Conservation (phyloP, 2,113 vertebrate genomes). For the Aspiorhynchus laticeps region DNA sequence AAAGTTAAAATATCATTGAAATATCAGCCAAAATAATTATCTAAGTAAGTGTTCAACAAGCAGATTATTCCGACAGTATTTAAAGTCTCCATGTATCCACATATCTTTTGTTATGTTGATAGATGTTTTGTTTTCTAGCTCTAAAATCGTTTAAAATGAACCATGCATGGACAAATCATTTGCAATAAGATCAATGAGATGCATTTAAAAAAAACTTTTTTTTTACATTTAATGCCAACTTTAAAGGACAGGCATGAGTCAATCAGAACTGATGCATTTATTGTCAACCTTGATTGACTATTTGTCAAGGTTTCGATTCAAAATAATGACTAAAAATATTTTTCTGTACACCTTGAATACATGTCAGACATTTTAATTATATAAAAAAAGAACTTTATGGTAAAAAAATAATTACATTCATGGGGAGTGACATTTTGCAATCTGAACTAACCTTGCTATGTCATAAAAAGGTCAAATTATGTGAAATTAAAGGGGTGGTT, state of each 20-base stretch:
- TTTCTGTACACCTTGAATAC: too few relatives aligned
- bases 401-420: too few relatives aligned
- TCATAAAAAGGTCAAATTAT: neutral
- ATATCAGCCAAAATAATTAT: neutral
- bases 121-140: too few relatives aligned
- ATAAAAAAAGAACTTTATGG: too few relatives aligned
- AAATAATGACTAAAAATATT: neutral
- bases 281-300: neutral
- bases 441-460: neutral
- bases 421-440: neutral
- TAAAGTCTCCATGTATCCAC: neutral
- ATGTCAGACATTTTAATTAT: too few relatives aligned
- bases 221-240: neutral
- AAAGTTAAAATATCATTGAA: neutral
- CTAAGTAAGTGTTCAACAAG: neutral
- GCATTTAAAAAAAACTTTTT: neutral
- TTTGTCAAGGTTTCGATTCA: neutral
- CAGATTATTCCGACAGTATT: neutral
- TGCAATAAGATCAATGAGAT: neutral
- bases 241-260: neutral
- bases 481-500: too few relatives aligned
- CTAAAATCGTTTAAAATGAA: too few relatives aligned
- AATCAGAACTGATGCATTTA: neutral
- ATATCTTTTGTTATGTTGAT: neutral
- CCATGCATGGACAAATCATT: neutral